Percentiles rank a stretch among this genome's conserved stretches.
phyloP scores from a whole-genome alignment of 2,113 vertebrate species.

The Hippopotamus amphibius region DNA sequence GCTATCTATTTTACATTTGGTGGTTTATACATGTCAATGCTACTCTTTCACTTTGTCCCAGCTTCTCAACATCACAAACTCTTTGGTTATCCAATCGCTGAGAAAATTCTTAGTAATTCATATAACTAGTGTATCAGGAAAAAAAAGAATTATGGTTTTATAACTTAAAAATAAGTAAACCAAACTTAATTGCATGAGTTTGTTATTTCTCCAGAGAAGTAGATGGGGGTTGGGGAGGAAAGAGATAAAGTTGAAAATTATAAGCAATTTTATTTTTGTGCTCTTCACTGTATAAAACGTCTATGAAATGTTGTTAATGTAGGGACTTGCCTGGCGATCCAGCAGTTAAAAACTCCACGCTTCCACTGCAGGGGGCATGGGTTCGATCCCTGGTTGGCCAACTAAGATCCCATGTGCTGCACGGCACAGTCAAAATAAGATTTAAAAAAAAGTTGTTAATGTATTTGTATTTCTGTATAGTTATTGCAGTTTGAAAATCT shows the following conservation, averaged over 20 bases:
- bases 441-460: neutral
- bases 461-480: neutral
- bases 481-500: neutral
- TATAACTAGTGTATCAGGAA: neutral
- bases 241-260: neutral
- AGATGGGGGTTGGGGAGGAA: neutral
- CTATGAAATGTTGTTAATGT: neutral
- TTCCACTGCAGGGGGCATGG: no score
- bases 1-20: no score
- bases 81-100: neutral
- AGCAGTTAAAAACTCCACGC: no score
- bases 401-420: no score
- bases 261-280: neutral
- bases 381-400: no score
- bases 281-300: neutral
- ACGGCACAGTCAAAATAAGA: no score
- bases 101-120: neutral
- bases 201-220: neutral
- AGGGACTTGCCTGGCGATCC: no score
- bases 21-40: no score
- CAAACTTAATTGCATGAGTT: neutral
- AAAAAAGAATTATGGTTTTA: neutral
- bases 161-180: conserved; percentile 34
- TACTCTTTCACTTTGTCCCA: no score
- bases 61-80: neutral